These are phyloP conservation scores for Glyphotaelius pellucidus DNA, from an alignment of 2,888 invertebrate species.

Conservation along the genomic window DNA sequence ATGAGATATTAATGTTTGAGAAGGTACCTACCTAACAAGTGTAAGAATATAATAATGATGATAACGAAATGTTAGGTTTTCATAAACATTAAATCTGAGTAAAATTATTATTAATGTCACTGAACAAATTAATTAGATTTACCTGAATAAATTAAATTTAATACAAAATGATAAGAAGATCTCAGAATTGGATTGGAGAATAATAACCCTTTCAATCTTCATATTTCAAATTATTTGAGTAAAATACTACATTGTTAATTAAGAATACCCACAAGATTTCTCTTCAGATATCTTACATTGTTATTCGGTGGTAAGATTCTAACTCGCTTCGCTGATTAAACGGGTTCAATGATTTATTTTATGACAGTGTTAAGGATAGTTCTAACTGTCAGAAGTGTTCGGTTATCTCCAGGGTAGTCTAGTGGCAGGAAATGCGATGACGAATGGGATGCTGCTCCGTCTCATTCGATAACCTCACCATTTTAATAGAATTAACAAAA, in stretches of 20 bases:
- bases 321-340: not conserved
- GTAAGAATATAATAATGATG: too few relatives aligned
- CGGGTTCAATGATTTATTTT: not conserved
- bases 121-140: not conserved
- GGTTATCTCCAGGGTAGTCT: not conserved
- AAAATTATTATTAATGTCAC: not conserved
- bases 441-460: not conserved
- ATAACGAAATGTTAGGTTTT: not conserved
- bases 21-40: too few relatives aligned
- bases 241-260: not conserved
- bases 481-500: not conserved
- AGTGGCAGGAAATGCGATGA: not conserved
- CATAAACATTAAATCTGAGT: not conserved
- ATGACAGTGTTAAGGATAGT: not conserved
- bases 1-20: too few relatives aligned
- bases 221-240: constrained; percentile 2
- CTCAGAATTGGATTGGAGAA: constrained; percentile 6
- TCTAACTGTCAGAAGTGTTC: not conserved
- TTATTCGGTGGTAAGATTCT: not conserved
- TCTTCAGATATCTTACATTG: not conserved
- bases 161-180: not conserved
- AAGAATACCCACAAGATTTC: not conserved
- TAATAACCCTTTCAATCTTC: not conserved
- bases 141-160: not conserved
- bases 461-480: not conserved